Percentiles rank a stretch among this genome's conserved stretches.
Conservation (phyloP, 2,888 invertebrate genomes). For the Blomia tropicalis region DNA sequence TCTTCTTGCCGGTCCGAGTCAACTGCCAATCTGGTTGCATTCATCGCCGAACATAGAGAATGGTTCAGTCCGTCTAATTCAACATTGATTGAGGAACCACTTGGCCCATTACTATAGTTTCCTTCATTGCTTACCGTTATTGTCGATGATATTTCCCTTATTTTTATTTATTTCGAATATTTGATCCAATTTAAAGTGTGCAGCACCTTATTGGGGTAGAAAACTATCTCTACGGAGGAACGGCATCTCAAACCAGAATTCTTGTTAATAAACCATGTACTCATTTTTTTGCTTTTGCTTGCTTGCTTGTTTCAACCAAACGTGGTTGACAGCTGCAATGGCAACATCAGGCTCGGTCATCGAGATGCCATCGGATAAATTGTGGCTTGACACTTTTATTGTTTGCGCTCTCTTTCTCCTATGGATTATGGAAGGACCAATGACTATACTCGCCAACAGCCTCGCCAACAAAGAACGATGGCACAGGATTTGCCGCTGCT, state of each 20-base stretch:
- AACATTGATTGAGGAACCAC: not conserved
- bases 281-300: no score
- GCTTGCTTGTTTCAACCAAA: not conserved
- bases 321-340: not conserved
- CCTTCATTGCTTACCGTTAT: no score
- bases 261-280: not conserved
- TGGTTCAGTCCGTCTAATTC: not conserved
- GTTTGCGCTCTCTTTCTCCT: not conserved
- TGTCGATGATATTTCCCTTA: not conserved
- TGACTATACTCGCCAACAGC: no score
- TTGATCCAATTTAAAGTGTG: not conserved
- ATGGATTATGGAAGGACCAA: no score
- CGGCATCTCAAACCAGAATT: not conserved
- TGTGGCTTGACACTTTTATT: conserved; percentile 11
- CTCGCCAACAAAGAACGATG: not conserved
- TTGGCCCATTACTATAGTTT: not conserved
- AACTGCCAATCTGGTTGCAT: not conserved
- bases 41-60: not conserved
- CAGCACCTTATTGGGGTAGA: not conserved
- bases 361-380: conserved; percentile 8
- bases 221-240: not conserved
- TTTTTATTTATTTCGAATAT: not conserved
- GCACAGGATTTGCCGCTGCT: not conserved
- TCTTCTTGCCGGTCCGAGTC: not conserved
- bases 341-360: not conserved